Conservation (phyloP, 2,888 invertebrate genomes). For the Watsonalla binaria region DNA sequence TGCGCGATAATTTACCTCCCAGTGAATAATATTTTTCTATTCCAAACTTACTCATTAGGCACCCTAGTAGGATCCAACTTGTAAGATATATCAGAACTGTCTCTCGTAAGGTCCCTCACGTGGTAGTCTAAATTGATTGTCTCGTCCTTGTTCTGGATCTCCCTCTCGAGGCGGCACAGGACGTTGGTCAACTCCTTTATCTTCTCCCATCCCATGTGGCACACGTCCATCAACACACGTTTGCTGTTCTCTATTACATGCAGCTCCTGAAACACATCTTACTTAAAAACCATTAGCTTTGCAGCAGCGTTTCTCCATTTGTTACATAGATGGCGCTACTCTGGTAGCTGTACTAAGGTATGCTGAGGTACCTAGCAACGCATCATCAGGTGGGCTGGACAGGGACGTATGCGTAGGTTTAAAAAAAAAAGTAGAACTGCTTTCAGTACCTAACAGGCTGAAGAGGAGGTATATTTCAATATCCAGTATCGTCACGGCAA, state of each 20-base stretch:
- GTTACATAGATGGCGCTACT: too few species aligned
- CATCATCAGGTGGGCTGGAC: too few species aligned
- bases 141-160: slow-evolving; percentile 89
- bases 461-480: too few species aligned
- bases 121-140: slow-evolving; percentile 85
- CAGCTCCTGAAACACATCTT: slow-evolving; percentile 49
- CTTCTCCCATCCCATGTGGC: slow-evolving; percentile 86
- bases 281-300: too few species aligned
- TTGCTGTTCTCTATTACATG: slow-evolving; percentile 70
- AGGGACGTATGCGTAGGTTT: too few species aligned
- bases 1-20: too few species aligned
- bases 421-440: too few species aligned
- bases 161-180: slow-evolving; percentile 83
- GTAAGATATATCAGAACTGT: slow-evolving; percentile 87
- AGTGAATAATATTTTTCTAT: slow-evolving; percentile 1
- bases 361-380: too few species aligned
- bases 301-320: too few species aligned
- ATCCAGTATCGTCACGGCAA: too few species aligned
- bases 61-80: slow-evolving; percentile 89
- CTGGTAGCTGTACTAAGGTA: too few species aligned
- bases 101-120: slow-evolving; percentile 86
- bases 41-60: slow-evolving; percentile 80
- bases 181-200: slow-evolving; percentile 86
- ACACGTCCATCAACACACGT: slow-evolving; percentile 61
- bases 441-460: too few species aligned